Percentiles rank a stretch among this genome's conserved stretches.
phyloP scores from a whole-genome alignment of 2,797 vertebrate genomes.

The Acanthis flammea region DNA sequence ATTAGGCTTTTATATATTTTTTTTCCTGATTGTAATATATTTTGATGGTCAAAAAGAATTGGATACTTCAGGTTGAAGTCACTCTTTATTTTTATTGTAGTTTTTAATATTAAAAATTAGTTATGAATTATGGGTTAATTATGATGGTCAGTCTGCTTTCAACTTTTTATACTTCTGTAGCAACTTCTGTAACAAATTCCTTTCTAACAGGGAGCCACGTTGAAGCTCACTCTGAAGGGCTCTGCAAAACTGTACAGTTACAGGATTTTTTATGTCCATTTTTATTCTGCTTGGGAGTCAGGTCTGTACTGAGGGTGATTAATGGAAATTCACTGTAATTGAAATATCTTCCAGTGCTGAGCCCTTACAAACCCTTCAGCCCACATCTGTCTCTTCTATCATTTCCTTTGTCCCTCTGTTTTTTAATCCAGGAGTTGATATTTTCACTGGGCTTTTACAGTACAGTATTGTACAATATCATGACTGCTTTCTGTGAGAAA shows the following conservation, averaged over 20 bases:
- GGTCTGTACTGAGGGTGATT: neutral
- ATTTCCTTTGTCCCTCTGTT: neutral
- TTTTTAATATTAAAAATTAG: neutral
- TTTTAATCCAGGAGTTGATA: neutral
- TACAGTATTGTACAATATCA: neutral
- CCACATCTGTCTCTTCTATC: neutral
- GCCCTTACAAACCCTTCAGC: neutral
- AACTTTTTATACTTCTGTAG: neutral
- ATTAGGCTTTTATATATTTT: neutral
- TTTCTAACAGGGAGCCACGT: neutral
- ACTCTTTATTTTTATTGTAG: neutral
- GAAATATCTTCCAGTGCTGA: neutral
- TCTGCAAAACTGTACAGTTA: neutral
- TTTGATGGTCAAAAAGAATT: neutral
- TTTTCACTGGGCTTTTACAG: neutral
- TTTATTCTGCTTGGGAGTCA: neutral
- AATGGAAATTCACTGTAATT: neutral
- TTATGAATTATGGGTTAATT: neutral
- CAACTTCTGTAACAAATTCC: neutral
- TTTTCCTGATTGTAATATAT: neutral
- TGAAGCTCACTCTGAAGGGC: neutral
- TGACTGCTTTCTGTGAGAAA: neutral
- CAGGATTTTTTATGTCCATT: neutral
- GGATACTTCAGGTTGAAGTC: neutral
- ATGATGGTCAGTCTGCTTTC: neutral